phyloP scores from a whole-genome alignment of 2,888 invertebrate genomes.

The Acleris emargana region DNA sequence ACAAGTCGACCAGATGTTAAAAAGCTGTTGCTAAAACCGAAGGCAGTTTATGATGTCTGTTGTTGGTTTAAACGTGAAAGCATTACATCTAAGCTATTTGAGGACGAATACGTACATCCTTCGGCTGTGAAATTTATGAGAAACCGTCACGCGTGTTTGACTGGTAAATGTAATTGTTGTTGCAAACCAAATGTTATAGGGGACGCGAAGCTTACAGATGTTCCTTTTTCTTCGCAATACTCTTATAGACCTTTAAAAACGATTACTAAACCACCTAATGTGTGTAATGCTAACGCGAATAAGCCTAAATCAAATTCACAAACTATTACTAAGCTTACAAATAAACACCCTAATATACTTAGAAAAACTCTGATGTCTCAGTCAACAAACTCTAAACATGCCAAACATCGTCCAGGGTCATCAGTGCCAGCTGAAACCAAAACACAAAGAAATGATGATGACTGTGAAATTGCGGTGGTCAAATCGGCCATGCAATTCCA shows the following conservation, averaged over 20 bases:
- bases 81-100: conserved; percentile 38
- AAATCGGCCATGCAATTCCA: not conserved
- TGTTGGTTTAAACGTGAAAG: conserved; percentile 51
- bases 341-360: too few species aligned
- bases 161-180: conserved; percentile 45
- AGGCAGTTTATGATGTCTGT: conserved; percentile 33
- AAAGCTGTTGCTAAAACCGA: conserved; percentile 17
- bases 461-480: conserved; percentile 23
- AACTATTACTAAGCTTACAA: too few species aligned
- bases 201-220: conserved; percentile 3
- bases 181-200: conserved; percentile 37
- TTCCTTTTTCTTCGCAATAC: conserved; percentile 16
- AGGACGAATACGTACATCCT: conserved; percentile 29
- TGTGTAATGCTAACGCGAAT: not conserved
- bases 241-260: not conserved
- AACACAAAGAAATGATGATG: conserved; percentile 3
- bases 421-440: not conserved
- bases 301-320: too few species aligned
- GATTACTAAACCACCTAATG: not conserved
- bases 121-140: conserved; percentile 42
- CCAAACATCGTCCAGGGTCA: not conserved
- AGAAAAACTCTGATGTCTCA: not conserved
- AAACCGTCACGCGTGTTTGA: conserved; percentile 41
- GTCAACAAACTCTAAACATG: not conserved
- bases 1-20: conserved; percentile 8